These are phyloP conservation scores for Cynoglossus semilaevis DNA, from an alignment of 2,113 vertebrate species.

Conservation along the genomic window DNA sequence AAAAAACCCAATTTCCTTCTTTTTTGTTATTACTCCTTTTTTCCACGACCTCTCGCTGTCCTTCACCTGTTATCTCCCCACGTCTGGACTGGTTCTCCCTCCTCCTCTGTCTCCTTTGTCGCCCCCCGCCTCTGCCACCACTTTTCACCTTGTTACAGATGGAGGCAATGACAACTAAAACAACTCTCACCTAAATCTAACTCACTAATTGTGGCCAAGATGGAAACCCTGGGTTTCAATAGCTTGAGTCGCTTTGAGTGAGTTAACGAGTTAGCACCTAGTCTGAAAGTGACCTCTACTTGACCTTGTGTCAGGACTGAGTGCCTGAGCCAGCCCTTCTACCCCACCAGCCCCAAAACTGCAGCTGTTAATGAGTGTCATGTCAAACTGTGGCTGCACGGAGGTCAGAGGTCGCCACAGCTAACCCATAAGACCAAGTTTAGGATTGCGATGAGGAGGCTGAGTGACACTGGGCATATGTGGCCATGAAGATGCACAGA, in stretches of 20 bases:
- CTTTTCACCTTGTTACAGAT: slow-evolving; percentile 71
- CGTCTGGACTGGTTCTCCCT: not conserved
- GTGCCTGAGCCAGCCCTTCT: slow-evolving; percentile 38
- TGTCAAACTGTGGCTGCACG: slow-evolving; percentile 56
- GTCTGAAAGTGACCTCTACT: slow-evolving; percentile 81
- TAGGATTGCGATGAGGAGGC: slow-evolving; percentile 68
- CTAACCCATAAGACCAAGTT: slow-evolving; percentile 69
- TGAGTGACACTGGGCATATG: slow-evolving; percentile 75
- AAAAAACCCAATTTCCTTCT: not conserved
- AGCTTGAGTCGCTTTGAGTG: slow-evolving; percentile 88
- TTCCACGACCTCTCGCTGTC: slow-evolving; percentile 10
- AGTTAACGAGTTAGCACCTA: slow-evolving; percentile 98
- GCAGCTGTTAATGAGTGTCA: slow-evolving; percentile 79
- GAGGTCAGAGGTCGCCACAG: slow-evolving; percentile 59
- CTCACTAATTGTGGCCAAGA: slow-evolving; percentile 81
- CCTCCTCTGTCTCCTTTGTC: slow-evolving; percentile 5
- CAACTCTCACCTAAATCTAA: slow-evolving; percentile 68
- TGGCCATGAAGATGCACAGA: slow-evolving; percentile 24
- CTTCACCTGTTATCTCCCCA: slow-evolving; percentile 26
- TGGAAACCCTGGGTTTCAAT: slow-evolving; percentile 37
- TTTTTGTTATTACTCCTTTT: slow-evolving; percentile 1
- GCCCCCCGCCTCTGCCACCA: slow-evolving; percentile 48
- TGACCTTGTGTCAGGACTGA: slow-evolving; percentile 69
- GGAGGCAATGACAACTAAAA: slow-evolving; percentile 55
- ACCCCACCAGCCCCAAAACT: slow-evolving; percentile 28